These are phyloP conservation scores for Hippoglossus stenolepis DNA, from an alignment of 2,113 vertebrate species.

Conservation along the genomic window DNA sequence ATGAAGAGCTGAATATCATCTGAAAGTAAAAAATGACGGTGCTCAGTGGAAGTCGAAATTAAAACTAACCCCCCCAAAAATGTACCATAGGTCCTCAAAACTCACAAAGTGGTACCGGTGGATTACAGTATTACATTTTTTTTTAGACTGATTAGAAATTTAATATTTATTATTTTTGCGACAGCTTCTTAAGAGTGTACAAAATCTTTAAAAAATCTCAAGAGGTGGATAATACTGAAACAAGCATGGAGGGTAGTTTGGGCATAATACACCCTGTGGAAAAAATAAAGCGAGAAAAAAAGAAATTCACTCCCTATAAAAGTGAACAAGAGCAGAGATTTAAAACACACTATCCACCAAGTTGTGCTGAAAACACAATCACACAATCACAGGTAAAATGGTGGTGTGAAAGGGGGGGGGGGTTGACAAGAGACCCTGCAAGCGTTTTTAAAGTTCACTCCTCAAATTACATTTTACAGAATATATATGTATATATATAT, in stretches of 20 bases:
- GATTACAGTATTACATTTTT: slow-evolving; percentile 40
- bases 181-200: slow-evolving; percentile 81
- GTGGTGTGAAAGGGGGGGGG: slow-evolving; percentile 24
- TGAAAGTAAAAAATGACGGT: slow-evolving; percentile 52
- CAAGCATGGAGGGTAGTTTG: slow-evolving; percentile 66
- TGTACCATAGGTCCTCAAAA: slow-evolving; percentile 60
- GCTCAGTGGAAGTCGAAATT: slow-evolving; percentile 50
- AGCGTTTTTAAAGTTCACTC: slow-evolving; percentile 84
- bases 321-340: slow-evolving; percentile 87
- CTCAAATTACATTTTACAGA: slow-evolving; percentile 86
- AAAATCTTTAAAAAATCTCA: slow-evolving; percentile 64
- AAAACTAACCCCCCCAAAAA: slow-evolving; percentile 42
- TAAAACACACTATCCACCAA: slow-evolving; percentile 77
- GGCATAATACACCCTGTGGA: slow-evolving; percentile 56
- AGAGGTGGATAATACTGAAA: slow-evolving; percentile 56
- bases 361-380: slow-evolving; percentile 81
- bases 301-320: slow-evolving; percentile 83
- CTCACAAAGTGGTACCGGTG: slow-evolving; percentile 55
- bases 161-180: slow-evolving; percentile 79
- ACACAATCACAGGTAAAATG: slow-evolving; percentile 86
- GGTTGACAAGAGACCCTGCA: slow-evolving; percentile 75
- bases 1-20: slow-evolving; percentile 33
- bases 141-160: slow-evolving; percentile 4
- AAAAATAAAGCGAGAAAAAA: slow-evolving; percentile 39
- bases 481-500: slow-evolving; percentile 64